Percentiles rank a stretch among this genome's conserved stretches.
phyloP scores from a whole-genome alignment of 2,113 vertebrate species.

The Ellobius talpinus region DNA sequence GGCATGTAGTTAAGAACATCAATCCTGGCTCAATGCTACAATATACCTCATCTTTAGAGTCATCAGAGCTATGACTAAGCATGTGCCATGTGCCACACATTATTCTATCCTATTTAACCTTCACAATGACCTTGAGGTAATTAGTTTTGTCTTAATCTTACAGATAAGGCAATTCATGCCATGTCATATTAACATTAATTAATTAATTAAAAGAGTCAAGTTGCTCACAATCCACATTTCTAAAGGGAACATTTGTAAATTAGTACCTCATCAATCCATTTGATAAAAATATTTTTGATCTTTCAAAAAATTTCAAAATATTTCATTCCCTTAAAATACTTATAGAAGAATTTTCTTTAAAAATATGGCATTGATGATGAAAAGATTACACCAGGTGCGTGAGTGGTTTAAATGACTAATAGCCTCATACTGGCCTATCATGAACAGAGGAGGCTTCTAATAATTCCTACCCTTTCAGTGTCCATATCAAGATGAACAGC shows the following conservation, averaged over 20 bases:
- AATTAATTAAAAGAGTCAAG: neutral
- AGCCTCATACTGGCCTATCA: neutral
- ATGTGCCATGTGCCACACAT: neutral
- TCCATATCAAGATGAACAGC: neutral
- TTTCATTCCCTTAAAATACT: neutral
- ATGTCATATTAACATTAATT: neutral
- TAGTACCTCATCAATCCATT: neutral
- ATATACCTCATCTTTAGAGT: conserved; percentile 1
- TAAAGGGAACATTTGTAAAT: neutral
- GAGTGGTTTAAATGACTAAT: neutral
- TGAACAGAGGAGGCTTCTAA: neutral
- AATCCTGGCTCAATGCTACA: neutral
- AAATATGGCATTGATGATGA: neutral
- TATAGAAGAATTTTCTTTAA: neutral
- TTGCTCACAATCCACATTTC: neutral
- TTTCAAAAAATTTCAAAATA: conserved; percentile 29
- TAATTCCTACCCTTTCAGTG: neutral
- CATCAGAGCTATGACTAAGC: neutral
- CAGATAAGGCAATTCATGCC: neutral
- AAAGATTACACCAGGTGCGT: neutral
- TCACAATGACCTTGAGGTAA: neutral
- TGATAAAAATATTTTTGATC: neutral
- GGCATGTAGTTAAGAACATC: neutral
- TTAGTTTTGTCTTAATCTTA: neutral
- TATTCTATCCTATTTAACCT: neutral